Base-by-base conservation (phyloP, 2,797 vertebrate genomes). In the Megalops cyprinoides region DNA sequence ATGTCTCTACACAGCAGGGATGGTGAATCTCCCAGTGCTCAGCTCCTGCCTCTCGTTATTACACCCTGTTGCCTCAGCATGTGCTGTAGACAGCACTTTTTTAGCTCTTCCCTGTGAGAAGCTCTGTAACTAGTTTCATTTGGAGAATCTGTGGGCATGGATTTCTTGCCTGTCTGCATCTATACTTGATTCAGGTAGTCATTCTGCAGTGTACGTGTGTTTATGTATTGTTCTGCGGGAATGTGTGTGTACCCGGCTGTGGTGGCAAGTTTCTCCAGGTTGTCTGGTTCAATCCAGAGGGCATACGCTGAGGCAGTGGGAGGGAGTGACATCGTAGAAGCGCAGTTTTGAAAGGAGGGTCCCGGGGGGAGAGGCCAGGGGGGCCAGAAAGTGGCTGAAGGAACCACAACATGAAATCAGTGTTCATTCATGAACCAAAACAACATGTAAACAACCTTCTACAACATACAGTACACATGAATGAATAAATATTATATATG, bases 241-340 rank as follows among this genome's bases (percentile, higher is more conserved):
- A 20, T n/a, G 2, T n/a, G 2, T 5, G 42, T 49, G 73, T 69
- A 69, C 74, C 80, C 46, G 67, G 31, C n/a, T 56, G 46, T 0
- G 25, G 23, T 51, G 58, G n/a, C 4, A 37, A 7, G 67, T 87
- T 87, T 91, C 87, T 91, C 60, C 90, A 91, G 14, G 88, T 89
- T 25, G 93, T 2, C 81, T 91, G 90, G 83, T 93, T 92, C 84
- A 93, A 79, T 49, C 92, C 91, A 87, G 90, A 86, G 0, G 90
- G 91, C 0, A 89, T 90, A 81, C 89, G 94, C 87, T 92, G 91
- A 8, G 91, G 93, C 12, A 93, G 84, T 0, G 90, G 89, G 10
- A 93, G 84, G 0, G 91, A 92, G 44, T 86, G 86, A 62, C 90
- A 93, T 81, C 90, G 89, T 84, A 93, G 90, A 82, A 93, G 86